Base-by-base conservation (phyloP, 2,797 vertebrate genomes). In the Hippocampus kuda region DNA sequence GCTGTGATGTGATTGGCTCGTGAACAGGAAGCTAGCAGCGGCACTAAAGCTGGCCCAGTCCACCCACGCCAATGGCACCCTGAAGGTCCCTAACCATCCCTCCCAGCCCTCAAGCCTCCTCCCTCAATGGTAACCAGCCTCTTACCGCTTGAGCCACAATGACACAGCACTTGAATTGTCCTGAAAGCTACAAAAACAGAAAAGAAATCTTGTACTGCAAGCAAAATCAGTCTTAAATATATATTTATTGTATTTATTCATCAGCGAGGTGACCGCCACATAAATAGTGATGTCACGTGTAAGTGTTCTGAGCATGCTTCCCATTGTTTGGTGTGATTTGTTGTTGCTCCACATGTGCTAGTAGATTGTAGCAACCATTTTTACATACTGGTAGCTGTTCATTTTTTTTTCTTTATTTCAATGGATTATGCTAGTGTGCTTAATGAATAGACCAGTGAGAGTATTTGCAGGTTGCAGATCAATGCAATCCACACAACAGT, bases 1-100 rank as follows among this genome's bases (percentile, higher is more conserved):
- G 86, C 83, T 85, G 57, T 89, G 81, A 81, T 92, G 84, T 91
- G 84, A 90, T 93, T 91, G 91, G 90, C 85, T 87, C 81, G 62
- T 92, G 84, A 85, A 89, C 92, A 99, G 97, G 91, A 99, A 98
- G 92, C 93, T 98, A 89, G 96, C 95, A 79, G 95, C 97, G 83
- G 96, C 94, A 9, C 90, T 95, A 89, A 99, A 99, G 86, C 94
- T 98, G 89, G 95, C 93, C 79, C 97, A 99, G 87, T 92, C 94
- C 77, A 94, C 93, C 48, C 95, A 97, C 83, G 93, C 94, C 88
- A 98, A 96, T 80, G 95, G 97, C 81, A 97, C 94, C 69, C 91
- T 98, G 77, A 98, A 98, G 91, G 95, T 89, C 56, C 94, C 95
- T 0, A 95, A 92, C 86, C 92, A 97, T 80, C 85, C 92, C 22